Percentiles rank a stretch among this genome's conserved stretches.
phyloP scores from a whole-genome alignment of 2,888 invertebrate genomes.

The Stenodema calcarata region DNA sequence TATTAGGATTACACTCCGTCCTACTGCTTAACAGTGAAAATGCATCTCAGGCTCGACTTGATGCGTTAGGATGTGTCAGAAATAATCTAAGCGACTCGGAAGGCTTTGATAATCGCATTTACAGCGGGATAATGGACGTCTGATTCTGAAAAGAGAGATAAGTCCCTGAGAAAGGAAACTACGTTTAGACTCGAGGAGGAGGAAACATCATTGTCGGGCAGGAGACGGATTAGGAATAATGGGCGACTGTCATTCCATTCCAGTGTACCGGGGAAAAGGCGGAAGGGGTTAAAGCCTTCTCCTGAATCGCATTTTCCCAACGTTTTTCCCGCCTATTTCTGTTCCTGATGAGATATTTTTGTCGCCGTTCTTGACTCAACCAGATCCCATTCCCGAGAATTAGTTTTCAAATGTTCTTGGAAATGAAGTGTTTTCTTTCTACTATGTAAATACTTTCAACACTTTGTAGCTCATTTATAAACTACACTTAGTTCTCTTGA shows the following conservation, averaged over 20 bases:
- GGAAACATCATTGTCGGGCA: not conserved
- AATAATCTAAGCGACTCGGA: not conserved
- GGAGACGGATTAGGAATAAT: slow-evolving; percentile 13
- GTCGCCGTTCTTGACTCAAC: not conserved
- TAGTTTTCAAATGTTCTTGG: not conserved
- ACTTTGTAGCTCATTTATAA: too few species aligned
- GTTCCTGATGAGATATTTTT: not conserved
- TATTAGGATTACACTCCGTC: too few species aligned
- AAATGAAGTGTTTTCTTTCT: not conserved
- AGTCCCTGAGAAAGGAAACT: not conserved
- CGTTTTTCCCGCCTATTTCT: not conserved
- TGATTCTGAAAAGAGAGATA: slow-evolving; percentile 24
- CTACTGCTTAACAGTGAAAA: not conserved
- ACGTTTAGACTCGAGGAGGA: not conserved
- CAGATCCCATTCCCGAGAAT: not conserved
- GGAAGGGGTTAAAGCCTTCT: not conserved
- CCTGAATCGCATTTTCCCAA: not conserved
- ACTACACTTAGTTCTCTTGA: too few species aligned
- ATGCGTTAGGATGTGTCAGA: not conserved
- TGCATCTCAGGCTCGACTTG: not conserved
- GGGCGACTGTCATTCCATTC: slow-evolving; percentile 4
- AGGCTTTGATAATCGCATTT: not conserved
- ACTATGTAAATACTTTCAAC: too few species aligned
- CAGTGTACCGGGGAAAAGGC: not conserved
- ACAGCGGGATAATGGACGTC: not conserved